Evolutionary conservation across 1,140 invertebrate genomes (phyloP).

Genomic region (Tigriopus japonicus): DNA sequence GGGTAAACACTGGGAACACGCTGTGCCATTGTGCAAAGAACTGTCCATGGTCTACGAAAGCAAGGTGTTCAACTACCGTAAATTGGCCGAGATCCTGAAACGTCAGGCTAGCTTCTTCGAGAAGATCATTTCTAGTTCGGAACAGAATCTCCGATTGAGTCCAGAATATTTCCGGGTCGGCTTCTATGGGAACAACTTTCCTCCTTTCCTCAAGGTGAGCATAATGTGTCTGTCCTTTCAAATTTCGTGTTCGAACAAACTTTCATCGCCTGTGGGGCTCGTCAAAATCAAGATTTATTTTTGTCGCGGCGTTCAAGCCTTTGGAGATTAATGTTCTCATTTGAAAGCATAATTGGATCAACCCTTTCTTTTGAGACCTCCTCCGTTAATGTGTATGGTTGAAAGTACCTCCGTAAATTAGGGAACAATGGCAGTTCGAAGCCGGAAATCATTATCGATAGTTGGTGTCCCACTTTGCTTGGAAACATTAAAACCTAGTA

Average conservation of each 20-base stretch:
- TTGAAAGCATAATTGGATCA: not conserved
- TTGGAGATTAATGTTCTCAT: not conserved
- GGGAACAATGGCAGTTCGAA: too few species aligned
- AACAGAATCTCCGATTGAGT: conserved; percentile 52
- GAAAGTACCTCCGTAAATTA: too few species aligned
- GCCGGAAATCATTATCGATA: too few species aligned
- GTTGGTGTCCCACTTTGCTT: too few species aligned
- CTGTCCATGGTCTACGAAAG: conserved; percentile 70
- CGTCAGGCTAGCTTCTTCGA: conserved; percentile 74
- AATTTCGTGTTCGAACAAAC: too few species aligned
- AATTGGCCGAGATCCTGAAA: conserved; percentile 60
- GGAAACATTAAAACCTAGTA: too few species aligned
- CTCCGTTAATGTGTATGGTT: too few species aligned
- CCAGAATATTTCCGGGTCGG: conserved; percentile 93
- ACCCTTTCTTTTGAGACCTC: too few species aligned
- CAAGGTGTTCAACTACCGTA: conserved; percentile 70
- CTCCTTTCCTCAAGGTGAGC: conserved; percentile 75
- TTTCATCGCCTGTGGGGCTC: too few species aligned
- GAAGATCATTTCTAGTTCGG: conserved; percentile 47
- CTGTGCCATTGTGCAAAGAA: conserved; percentile 79
- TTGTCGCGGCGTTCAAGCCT: conserved; percentile 8
- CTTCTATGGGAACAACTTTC: conserved; percentile 83
- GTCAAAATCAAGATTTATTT: not conserved
- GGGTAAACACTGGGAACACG: conserved; percentile 91
- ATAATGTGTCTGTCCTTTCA: not conserved